Percentiles rank a stretch among this genome's conserved stretches.
Evolutionary conservation across 2,888 invertebrate species (phyloP).

Genomic region (Ommatoiulus sabulosus): DNA sequence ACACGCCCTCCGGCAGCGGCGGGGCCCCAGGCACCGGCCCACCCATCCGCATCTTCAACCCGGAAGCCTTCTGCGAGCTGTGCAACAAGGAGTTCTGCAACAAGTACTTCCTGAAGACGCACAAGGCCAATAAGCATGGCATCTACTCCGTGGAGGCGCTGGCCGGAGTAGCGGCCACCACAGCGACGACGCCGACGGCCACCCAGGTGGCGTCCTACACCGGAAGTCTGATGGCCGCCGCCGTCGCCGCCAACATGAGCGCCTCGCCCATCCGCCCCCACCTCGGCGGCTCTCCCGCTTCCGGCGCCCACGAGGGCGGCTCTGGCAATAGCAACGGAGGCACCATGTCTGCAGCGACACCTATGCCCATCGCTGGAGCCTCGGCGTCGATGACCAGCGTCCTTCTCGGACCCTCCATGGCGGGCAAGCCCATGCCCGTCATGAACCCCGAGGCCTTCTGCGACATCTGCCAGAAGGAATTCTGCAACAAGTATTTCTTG

Average conservation of each 20-base stretch:
- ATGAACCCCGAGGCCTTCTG: slow-evolving; percentile 71
- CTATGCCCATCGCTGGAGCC: slow-evolving; percentile 14
- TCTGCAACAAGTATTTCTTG: slow-evolving; percentile 79
- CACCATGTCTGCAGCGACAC: slow-evolving; percentile 11
- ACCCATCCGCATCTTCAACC: slow-evolving; percentile 67
- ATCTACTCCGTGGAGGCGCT: slow-evolving; percentile 60
- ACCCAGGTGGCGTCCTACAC: slow-evolving; percentile 37
- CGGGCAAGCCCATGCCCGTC: slow-evolving; percentile 58
- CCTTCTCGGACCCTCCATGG: slow-evolving; percentile 16
- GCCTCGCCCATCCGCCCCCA: background rate
- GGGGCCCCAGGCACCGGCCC: slow-evolving; percentile 53
- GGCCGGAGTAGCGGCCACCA: slow-evolving; percentile 15
- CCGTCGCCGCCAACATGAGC: background rate
- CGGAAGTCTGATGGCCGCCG: background rate
- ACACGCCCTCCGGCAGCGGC: slow-evolving; percentile 57
- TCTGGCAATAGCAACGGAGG: slow-evolving; percentile 37
- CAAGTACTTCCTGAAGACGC: slow-evolving; percentile 97
- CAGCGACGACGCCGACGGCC: background rate
- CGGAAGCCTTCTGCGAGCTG: slow-evolving; percentile 95
- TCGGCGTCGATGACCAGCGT: slow-evolving; percentile 50
- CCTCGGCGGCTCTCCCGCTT: slow-evolving; percentile 31
- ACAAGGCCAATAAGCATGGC: slow-evolving; percentile 61
- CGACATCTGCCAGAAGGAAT: slow-evolving; percentile 80
- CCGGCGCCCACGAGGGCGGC: background rate
- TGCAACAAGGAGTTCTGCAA: slow-evolving; percentile 99